Evolutionary conservation across 1,140 invertebrate species (phyloP).

Genomic region (Platyscapa corneri): DNA sequence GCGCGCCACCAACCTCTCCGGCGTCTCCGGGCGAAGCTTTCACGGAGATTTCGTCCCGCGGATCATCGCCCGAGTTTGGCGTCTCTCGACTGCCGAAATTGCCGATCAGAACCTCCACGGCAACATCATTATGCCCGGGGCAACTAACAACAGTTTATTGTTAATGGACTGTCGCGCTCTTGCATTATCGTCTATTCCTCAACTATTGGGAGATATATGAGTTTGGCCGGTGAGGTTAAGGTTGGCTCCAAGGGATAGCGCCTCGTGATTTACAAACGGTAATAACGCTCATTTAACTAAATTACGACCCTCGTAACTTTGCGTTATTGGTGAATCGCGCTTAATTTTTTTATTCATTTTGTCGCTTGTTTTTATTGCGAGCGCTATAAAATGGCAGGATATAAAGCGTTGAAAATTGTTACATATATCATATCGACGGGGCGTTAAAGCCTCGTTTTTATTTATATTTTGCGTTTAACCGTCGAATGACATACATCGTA

Average conservation of each 20-base stretch:
- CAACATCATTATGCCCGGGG: no score
- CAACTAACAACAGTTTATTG: no score
- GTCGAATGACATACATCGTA: neutral
- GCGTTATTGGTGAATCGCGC: no score
- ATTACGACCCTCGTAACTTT: neutral
- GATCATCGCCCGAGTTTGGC: no score
- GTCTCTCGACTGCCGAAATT: no score
- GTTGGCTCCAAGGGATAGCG: no score
- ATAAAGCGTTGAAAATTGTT: neutral
- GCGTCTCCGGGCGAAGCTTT: no score
- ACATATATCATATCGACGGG: neutral
- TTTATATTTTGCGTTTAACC: no score
- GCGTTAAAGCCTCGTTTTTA: no score
- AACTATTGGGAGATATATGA: neutral
- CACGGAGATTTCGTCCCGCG: no score
- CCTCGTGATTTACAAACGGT: neutral
- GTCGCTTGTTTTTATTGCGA: neutral
- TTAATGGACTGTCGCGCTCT: neutral
- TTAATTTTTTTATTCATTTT: neutral
- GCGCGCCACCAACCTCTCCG: no score
- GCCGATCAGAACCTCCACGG: no score
- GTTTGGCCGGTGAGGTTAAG: neutral
- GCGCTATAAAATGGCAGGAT: neutral
- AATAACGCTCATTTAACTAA: neutral
- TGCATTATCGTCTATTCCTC: neutral